Percentiles rank a stretch among this genome's conserved stretches.
Evolutionary conservation across 2,113 vertebrate species (phyloP).

Genomic region (Xenopus tropicalis): DNA sequence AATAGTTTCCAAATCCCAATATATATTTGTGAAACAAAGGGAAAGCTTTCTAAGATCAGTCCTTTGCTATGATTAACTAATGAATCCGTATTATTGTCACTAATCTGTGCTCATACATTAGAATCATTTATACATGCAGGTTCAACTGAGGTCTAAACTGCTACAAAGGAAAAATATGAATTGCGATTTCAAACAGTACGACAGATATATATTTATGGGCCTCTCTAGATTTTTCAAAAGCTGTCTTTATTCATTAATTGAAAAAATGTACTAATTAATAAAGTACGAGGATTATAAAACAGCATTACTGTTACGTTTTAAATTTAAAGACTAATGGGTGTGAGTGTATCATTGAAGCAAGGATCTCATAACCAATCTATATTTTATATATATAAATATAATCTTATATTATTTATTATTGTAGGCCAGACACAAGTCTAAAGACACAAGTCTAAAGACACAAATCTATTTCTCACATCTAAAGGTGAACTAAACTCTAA

Average conservation of each 20-base stretch:
- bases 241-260: conserved; percentile 18
- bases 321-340: conserved; percentile 26
- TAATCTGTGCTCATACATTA: conserved; percentile 30
- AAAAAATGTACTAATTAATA: conserved; percentile 29
- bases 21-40: conserved; percentile 17
- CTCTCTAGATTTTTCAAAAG: conserved; percentile 20
- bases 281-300: conserved; percentile 22
- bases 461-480: no score
- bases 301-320: neutral
- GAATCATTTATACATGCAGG: conserved; percentile 21
- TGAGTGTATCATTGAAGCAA: conserved; percentile 1
- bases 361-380: conserved; percentile 12
- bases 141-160: conserved; percentile 24
- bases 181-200: conserved; percentile 8
- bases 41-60: conserved; percentile 9
- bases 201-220: conserved; percentile 12
- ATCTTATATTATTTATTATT: conserved; percentile 16
- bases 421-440: conserved; percentile 10
- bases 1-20: no score
- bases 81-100: conserved; percentile 12
- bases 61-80: conserved; percentile 23
- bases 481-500: no score
- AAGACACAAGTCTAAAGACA: neutral
- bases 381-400: no score
- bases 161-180: conserved; percentile 13